phyloP scores from a whole-genome alignment of 2,113 vertebrate species.

The Poeciliopsis turrubarensis region DNA sequence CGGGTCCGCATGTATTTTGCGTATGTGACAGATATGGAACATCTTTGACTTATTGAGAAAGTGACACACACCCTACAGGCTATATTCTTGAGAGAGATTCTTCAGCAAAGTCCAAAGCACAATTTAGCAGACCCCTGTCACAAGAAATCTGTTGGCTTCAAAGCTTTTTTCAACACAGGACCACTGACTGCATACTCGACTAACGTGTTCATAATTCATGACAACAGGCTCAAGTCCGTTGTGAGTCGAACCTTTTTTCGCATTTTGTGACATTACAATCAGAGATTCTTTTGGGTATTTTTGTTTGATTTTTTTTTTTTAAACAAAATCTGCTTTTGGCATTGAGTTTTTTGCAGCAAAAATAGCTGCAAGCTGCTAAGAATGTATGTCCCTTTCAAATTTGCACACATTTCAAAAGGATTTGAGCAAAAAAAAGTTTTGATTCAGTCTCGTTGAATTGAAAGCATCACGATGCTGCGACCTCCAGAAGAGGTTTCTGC shows the following conservation, averaged over 20 bases:
- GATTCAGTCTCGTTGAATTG: neutral
- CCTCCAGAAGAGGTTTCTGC: too few species aligned
- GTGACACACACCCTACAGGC: slow-evolving; percentile 70
- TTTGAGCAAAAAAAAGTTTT: neutral
- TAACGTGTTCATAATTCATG: neutral
- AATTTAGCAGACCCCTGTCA: slow-evolving; percentile 56
- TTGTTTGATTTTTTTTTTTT: neutral
- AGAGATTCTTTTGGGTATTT: neutral
- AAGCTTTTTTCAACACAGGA: slow-evolving; percentile 25
- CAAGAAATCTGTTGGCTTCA: slow-evolving; percentile 34
- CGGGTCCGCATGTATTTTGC: slow-evolving; percentile 53
- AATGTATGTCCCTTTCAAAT: too few species aligned
- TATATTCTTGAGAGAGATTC: slow-evolving; percentile 54
- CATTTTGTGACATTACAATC: neutral
- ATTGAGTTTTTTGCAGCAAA: neutral
- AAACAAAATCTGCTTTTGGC: neutral
- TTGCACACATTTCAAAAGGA: too few species aligned
- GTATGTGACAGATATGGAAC: slow-evolving; percentile 79
- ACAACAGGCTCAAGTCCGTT: neutral
- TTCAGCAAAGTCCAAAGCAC: slow-evolving; percentile 59
- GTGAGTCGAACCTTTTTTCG: neutral
- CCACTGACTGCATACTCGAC: slow-evolving; percentile 6
- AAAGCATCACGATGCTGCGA: neutral
- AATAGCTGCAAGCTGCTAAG: neutral
- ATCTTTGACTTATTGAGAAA: slow-evolving; percentile 70